These are phyloP conservation scores for Malaclemys terrapin DNA, from an alignment of 2,113 vertebrate genomes.

Conservation along the genomic window DNA sequence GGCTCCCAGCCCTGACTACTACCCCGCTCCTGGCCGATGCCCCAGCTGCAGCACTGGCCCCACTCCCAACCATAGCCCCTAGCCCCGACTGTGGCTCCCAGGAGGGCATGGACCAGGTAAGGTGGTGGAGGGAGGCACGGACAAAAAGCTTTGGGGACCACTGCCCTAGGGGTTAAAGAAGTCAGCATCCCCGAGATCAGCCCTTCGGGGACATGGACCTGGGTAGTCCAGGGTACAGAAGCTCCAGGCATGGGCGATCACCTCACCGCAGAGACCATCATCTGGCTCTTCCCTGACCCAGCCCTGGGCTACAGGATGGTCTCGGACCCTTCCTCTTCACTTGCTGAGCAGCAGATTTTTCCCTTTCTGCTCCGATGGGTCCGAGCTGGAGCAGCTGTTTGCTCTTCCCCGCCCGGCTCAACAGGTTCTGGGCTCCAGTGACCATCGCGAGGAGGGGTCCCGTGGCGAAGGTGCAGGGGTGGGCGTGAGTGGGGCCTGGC, in stretches of 20 bases:
- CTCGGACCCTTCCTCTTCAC: background rate
- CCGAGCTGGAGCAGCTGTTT: background rate
- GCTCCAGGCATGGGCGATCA: background rate
- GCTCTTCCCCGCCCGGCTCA: background rate
- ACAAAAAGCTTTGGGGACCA: too few relatives aligned
- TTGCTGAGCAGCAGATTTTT: background rate
- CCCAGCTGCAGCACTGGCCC: too few relatives aligned
- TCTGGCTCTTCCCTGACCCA: background rate
- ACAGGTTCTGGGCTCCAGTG: background rate
- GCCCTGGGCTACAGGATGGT: background rate
- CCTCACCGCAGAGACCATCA: background rate
- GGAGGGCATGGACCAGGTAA: too few relatives aligned
- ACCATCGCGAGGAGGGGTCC: background rate
- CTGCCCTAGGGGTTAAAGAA: background rate
- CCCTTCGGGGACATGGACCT: background rate
- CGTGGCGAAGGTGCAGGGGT: accelerated
- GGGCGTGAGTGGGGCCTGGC: accelerated
- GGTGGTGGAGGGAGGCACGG: too few relatives aligned
- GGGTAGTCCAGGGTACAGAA: background rate
- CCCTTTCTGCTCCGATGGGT: background rate
- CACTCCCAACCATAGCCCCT: too few relatives aligned
- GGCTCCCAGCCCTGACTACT: accelerated
- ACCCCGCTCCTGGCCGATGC: too few relatives aligned
- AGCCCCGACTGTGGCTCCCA: too few relatives aligned
- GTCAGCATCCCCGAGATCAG: background rate